Base-by-base conservation (phyloP, 2,888 invertebrate species). In the Apantesis nais region DNA sequence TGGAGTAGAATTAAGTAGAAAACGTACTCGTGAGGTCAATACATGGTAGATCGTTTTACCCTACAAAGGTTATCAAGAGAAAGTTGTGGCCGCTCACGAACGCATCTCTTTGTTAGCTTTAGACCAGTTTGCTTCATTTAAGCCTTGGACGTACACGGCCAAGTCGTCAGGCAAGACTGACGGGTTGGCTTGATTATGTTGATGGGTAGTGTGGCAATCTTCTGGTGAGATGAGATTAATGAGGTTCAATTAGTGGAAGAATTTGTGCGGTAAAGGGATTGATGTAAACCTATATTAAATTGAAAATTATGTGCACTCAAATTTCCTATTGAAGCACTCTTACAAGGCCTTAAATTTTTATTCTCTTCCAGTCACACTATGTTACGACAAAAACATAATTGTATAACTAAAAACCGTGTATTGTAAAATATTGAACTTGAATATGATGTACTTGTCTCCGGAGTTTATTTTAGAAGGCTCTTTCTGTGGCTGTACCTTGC, bases 1-100 rank as follows among this genome's bases (percentile, higher is more conserved):
- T 79, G 79, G 82, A 81, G 76, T 79, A 83, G 83, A 86, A 79
- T 82, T 70, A 80, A 84, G 83, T 89, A 88, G 91, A 91, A 91
- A 91, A 88, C 87, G 83, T 78, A 83, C 82, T 88, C 86, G 88
- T 86, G 89, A 89, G 92, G 92, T 91, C 91, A 87, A 78, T 34
- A 81, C 86, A 86, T 88, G 85, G 87, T 73, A 82, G 87, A 87
- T 86, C 87, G 80, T 77, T 85, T 76, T 82, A 83, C 83, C 85
- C 81, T 78, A 85, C 86, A 90, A 91, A 92, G 93, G 93, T 92
- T 91, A 89, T 88, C 89, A 83, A 86, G 93, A 91, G 93, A 93
- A 93, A 92, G 93, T 91, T 74, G 70, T 67, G 74, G 70, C 81
- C 80, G 81, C 86, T 84, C 85, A 85, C 85, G 85, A 86, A 85